Evolutionary conservation across 92 coral and sea anemone species (phyloP).

Genomic region (Galaxea fascicularis): DNA sequence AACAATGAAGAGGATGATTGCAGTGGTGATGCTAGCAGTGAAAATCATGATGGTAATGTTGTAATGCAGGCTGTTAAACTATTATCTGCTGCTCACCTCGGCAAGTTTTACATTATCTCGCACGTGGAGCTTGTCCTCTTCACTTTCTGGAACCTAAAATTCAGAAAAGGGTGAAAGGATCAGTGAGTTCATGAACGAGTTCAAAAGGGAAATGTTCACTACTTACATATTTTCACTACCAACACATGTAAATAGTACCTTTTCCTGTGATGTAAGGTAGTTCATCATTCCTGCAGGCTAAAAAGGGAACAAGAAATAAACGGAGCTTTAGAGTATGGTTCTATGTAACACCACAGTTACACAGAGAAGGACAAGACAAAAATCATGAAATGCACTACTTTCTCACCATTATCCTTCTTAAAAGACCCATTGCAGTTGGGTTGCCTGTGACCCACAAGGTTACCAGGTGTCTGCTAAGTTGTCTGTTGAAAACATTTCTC

Average conservation of each 20-base stretch:
- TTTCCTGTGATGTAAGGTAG: conserved; percentile 82
- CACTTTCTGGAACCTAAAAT: conserved; percentile 88
- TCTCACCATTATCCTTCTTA: conserved; percentile 88
- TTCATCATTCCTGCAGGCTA: conserved; percentile 94
- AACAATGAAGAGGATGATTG: too few species aligned
- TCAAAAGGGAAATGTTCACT: too few species aligned
- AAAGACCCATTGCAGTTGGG: conserved; percentile 97
- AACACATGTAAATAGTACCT: conserved; percentile 44
- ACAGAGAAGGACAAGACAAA: not conserved
- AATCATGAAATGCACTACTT: not conserved
- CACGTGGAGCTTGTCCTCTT: conserved; percentile 83
- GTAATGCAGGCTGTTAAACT: too few species aligned
- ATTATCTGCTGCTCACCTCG: conserved; percentile 88
- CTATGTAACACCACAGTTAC: too few species aligned
- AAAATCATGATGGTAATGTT: too few species aligned
- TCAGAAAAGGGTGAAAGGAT: not conserved
- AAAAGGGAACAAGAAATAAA: conserved; percentile 1
- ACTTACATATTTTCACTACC: too few species aligned
- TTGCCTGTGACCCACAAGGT: conserved; percentile 98
- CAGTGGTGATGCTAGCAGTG: too few species aligned
- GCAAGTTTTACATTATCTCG: conserved; percentile 96
- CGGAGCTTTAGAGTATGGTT: not conserved
- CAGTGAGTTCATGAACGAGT: too few species aligned
- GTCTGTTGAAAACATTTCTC: conserved; percentile 48
- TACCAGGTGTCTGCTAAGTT: conserved; percentile 95